Evolutionary conservation across 2,888 invertebrate species (phyloP).

Genomic region (Philhelius pedissequus): DNA sequence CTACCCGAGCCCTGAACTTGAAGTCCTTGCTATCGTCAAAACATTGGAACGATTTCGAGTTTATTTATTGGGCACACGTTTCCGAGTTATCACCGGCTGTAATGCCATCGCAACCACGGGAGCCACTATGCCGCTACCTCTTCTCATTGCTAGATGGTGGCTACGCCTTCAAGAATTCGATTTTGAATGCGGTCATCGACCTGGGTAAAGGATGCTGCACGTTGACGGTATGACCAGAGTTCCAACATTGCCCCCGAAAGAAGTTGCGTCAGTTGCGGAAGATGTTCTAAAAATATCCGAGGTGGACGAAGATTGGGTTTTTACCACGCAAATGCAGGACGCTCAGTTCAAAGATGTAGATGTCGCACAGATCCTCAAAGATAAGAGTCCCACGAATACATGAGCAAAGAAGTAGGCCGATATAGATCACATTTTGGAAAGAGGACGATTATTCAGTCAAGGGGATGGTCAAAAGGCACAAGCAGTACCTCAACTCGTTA

Average conservation of each 20-base stretch:
- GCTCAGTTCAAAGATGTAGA: no score
- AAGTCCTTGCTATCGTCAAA: conserved; percentile 16
- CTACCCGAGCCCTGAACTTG: conserved; percentile 16
- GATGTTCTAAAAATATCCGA: no score
- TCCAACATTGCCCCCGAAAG: no score
- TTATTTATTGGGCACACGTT: conserved; percentile 37
- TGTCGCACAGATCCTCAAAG: not conserved
- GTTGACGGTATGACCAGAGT: no score
- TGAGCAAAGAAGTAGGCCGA: not conserved
- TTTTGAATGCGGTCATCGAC: no score
- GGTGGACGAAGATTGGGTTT: no score
- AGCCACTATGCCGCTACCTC: conserved; percentile 10
- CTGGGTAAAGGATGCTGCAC: no score
- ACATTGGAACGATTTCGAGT: conserved; percentile 21
- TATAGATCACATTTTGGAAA: conserved; percentile 28
- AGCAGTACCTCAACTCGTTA: conserved; percentile 58
- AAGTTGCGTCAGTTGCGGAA: no score
- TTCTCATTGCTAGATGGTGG: no score
- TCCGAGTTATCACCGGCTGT: conserved; percentile 19
- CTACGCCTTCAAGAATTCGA: no score
- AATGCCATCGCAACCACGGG: conserved; percentile 36
- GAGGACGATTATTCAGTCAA: conserved; percentile 29
- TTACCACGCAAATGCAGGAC: no score
- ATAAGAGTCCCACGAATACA: not conserved
- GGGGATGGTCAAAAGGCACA: not conserved